Conservation (phyloP, 2,113 vertebrate species). For the Rhynchomys soricoides region DNA sequence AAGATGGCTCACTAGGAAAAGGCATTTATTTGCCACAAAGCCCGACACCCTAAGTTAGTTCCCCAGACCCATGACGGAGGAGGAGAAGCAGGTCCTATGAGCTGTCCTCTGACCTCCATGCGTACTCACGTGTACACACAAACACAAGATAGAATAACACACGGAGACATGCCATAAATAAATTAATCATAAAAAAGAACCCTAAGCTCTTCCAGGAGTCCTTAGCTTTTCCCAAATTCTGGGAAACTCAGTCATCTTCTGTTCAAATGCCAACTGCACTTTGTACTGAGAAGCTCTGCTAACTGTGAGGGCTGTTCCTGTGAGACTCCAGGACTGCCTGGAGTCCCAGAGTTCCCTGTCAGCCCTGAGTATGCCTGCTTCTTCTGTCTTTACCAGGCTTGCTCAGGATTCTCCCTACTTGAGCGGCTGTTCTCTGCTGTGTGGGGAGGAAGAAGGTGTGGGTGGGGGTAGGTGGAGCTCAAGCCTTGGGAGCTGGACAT, state of each 20-base stretch:
- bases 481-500: background rate
- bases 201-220: conserved; percentile 11
- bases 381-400: background rate
- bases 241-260: conserved; percentile 19
- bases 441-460: background rate
- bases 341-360: background rate
- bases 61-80: too few relatives aligned
- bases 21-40: background rate
- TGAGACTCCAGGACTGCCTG: background rate
- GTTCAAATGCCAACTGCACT: background rate
- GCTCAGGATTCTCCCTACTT: background rate
- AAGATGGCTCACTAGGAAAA: background rate
- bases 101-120: background rate
- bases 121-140: background rate
- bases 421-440: background rate
- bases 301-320: background rate
- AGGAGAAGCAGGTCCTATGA: background rate
- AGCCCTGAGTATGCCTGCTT: background rate
- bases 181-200: background rate
- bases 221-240: background rate
- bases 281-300: background rate
- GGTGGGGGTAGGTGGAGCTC: background rate
- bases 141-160: background rate
- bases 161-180: background rate
- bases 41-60: background rate